A percentile compares a stretch with the other conserved stretches of the same genome.
Conservation (phyloP, 2,113 vertebrate species). For the Coryphaenoides rupestris region DNA sequence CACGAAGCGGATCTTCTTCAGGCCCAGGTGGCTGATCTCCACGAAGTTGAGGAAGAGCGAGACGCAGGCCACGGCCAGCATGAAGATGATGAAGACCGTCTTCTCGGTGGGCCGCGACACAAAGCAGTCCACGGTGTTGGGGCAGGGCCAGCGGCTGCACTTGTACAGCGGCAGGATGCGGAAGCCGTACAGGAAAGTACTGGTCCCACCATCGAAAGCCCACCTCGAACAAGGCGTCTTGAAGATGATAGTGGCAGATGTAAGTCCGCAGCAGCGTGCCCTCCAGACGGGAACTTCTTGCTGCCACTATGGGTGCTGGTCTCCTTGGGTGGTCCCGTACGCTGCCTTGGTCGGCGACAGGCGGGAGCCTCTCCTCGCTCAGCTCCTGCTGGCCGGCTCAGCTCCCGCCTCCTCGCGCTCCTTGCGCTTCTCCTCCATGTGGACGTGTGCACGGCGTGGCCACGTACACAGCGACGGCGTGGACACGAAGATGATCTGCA, state of each 20-base stretch:
- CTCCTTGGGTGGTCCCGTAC: constrained; percentile 77
- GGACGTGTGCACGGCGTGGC: constrained; percentile 90
- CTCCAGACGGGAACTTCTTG: constrained; percentile 91
- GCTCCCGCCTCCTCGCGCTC: constrained; percentile 83
- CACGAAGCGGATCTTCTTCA: constrained; percentile 83
- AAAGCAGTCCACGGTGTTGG: constrained; percentile 96
- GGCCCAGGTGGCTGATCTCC: constrained; percentile 86
- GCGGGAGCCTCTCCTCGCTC: constrained; percentile 78
- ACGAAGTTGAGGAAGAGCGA: constrained; percentile 90
- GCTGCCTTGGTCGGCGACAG: constrained; percentile 79
- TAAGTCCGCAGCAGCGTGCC: constrained; percentile 93
- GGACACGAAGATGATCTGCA: constrained; percentile 97
- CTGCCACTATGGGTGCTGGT: constrained; percentile 79
- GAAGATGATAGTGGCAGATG: constrained; percentile 92
- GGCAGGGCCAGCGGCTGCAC: constrained; percentile 96
- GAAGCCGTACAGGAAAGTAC: constrained; percentile 94
- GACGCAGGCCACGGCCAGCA: constrained; percentile 86
- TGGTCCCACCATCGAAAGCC: constrained; percentile 94
- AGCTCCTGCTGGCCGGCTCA: constrained; percentile 77
- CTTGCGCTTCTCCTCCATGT: constrained; percentile 91
- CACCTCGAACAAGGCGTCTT: constrained; percentile 95
- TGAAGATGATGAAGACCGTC: constrained; percentile 95
- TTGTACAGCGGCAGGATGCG: constrained; percentile 89
- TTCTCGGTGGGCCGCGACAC: constrained; percentile 97
- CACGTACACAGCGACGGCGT: constrained; percentile 93